These are phyloP conservation scores for Plusia festucae DNA, from an alignment of 2,888 invertebrate genomes.

Conservation along the genomic window DNA sequence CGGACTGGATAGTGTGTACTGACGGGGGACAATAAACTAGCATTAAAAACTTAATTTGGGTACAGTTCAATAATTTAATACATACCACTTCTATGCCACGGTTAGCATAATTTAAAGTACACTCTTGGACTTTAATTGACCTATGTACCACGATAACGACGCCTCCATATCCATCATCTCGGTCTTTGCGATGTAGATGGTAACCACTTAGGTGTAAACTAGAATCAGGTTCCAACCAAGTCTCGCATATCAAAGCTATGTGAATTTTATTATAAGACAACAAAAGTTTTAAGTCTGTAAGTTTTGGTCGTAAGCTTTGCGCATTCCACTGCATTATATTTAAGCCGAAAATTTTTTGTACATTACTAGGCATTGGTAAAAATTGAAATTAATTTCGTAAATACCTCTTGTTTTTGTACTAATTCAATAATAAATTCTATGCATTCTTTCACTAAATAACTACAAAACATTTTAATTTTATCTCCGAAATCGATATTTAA, in stretches of 20 bases:
- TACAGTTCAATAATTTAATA: conserved; percentile 1
- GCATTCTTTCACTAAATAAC: too few species aligned
- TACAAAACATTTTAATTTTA: too few species aligned
- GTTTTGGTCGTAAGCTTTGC: conserved; percentile 44
- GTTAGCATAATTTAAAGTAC: conserved; percentile 15
- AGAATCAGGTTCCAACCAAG: not conserved
- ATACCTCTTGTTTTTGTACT: not conserved
- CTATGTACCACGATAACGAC: conserved; percentile 6
- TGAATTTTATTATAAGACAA: conserved; percentile 22
- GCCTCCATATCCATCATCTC: conserved; percentile 41
- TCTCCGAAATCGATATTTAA: too few species aligned
- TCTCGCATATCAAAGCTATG: conserved; percentile 12
- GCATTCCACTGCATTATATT: conserved; percentile 50
- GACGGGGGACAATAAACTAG: conserved; percentile 43
- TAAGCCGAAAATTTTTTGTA: not conserved
- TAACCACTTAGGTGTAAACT: not conserved
- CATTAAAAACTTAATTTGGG: not conserved
- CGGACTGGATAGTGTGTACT: conserved; percentile 22
- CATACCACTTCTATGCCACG: conserved; percentile 38
- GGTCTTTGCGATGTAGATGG: conserved; percentile 10
- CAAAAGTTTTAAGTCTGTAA: conserved; percentile 28
- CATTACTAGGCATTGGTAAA: conserved; percentile 20
- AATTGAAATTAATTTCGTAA: not conserved
- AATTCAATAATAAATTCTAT: too few species aligned
- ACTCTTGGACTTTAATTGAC: not conserved